Base-by-base conservation (phyloP, 2,113 vertebrate species). In the Catharus fuscescens region DNA sequence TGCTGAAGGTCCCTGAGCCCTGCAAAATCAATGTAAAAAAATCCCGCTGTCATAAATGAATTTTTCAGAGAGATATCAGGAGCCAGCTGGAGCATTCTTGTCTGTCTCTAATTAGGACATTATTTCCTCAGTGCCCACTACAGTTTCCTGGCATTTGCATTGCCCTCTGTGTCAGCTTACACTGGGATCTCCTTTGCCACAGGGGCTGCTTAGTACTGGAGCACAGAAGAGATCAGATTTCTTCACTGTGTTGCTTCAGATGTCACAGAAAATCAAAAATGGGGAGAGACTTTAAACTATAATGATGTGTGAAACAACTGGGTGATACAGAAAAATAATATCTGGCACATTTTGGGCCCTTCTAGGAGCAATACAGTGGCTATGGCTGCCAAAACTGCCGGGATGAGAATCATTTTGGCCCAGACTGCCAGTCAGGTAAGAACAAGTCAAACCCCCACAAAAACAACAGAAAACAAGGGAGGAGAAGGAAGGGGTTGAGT, bases 331-430 rank as follows among this genome's bases (percentile, higher is more conserved):
- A 66, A 86, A 60, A 79, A 16, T 97, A 92, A 94, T 38, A 52
- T 16, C 25, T 93, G 61, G n/a, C 28, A 88, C 19, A 16, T 89
- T 64, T 90, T 91, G 83, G 65, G 9, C 47, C 38, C 40, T 83
- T 90, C 86, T 80, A 99, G 99, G 98, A 98, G 5, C 98, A 97
- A 18, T 99, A 98, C 90, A 92, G 98, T 6, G 99, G 99, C 5
- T 98, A 98, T 60, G 98, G 98, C 60, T 99, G 99, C 96, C 98
- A 99, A 83, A 95, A 98, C 6, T 99, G 99, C 96, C 90, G 10
- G 31, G 98, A 99, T 82, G 86, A 94, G 34, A 97, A 96, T 26
- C 82, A 36, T 18, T 99, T 97, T 31, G 99, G 99, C 42, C 95
- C 97, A 15, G 97, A 98, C 71, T 99, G 99, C 88, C 97, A 98